Percentiles rank a stretch among this genome's conserved stretches.
phyloP scores from a whole-genome alignment of 2,797 vertebrate genomes.

The Notolabrus celidotus region DNA sequence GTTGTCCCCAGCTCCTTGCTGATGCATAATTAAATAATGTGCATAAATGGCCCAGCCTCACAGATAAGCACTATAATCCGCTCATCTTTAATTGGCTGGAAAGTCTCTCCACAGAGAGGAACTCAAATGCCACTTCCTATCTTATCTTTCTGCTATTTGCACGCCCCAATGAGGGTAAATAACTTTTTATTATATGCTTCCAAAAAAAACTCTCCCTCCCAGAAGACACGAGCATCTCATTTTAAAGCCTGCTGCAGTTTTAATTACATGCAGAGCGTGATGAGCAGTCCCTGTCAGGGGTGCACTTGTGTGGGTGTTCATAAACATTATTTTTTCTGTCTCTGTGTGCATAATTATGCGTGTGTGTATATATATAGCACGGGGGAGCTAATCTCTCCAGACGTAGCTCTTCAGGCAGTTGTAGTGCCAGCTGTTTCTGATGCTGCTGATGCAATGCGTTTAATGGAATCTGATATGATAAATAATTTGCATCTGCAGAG shows the following conservation, averaged over 20 bases:
- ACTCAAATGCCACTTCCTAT: constrained; percentile 53
- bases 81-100: constrained; percentile 71
- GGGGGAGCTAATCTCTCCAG: constrained; percentile 49
- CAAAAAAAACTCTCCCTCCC: constrained; percentile 13
- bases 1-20: constrained; percentile 41
- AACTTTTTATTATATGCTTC: background rate
- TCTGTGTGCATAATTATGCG: constrained; percentile 26
- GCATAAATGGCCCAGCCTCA: constrained; percentile 57
- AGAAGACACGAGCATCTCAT: constrained; percentile 6
- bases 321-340: constrained; percentile 16
- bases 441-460: constrained; percentile 27
- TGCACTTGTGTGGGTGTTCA: constrained; percentile 29
- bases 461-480: constrained; percentile 28
- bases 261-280: constrained; percentile 45
- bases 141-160: constrained; percentile 19
- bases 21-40: constrained; percentile 72
- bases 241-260: constrained; percentile 14
- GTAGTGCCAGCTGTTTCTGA: constrained; percentile 52
- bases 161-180: background rate
- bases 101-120: constrained; percentile 39
- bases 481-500: constrained; percentile 29
- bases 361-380: constrained; percentile 35
- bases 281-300: constrained; percentile 7
- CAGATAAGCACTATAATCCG: constrained; percentile 72
- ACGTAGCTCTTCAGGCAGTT: constrained; percentile 43